Evolutionary conservation across 1,140 invertebrate genomes (phyloP).

Genomic region (Polypedilum vanderplanki): DNA sequence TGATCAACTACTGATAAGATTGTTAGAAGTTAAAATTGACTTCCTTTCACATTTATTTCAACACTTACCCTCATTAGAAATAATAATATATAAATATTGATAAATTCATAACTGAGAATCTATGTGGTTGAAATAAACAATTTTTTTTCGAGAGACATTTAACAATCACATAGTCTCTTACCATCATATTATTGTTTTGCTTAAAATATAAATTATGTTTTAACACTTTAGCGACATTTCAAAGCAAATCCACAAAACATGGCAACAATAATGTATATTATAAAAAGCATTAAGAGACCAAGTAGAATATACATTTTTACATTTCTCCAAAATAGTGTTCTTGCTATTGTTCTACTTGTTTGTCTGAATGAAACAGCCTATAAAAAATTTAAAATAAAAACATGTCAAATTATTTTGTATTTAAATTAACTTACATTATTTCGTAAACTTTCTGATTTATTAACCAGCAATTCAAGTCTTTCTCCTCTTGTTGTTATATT

Average conservation of each 20-base stretch:
- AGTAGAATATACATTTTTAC: conserved; percentile 82
- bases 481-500: conserved; percentile 67
- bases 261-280: conserved; percentile 79
- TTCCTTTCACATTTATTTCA: too few relatives aligned
- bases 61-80: too few relatives aligned
- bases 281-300: conserved; percentile 59
- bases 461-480: conserved; percentile 77
- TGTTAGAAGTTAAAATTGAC: too few relatives aligned
- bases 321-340: conserved; percentile 90
- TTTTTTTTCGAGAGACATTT: too few relatives aligned
- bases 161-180: too few relatives aligned
- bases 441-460: conserved; percentile 85
- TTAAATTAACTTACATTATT: conserved; percentile 64
- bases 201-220: too few relatives aligned
- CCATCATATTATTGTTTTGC: too few relatives aligned
- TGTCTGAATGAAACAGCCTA: conserved; percentile 83
- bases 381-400: conserved; percentile 42
- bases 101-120: too few relatives aligned
- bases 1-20: too few relatives aligned
- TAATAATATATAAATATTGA: too few relatives aligned
- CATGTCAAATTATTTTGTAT: not conserved
- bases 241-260: conserved; percentile 74
- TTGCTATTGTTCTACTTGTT: conserved; percentile 74
- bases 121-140: too few relatives aligned
- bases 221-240: conserved; percentile 54